phyloP scores from a whole-genome alignment of 1,140 invertebrate genomes.

The Ganaspis sp. region DNA sequence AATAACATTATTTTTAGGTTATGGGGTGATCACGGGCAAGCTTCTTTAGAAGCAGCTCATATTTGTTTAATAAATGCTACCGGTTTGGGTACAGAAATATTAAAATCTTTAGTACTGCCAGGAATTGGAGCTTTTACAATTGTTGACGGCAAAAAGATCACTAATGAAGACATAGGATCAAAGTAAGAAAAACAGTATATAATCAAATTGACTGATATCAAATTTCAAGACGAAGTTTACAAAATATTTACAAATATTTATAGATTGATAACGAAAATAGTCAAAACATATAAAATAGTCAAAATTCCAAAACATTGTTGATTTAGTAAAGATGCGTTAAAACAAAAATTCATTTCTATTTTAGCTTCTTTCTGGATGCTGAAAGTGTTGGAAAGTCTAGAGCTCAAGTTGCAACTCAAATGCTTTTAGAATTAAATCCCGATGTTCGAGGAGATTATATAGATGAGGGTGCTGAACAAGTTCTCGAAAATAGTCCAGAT shows the following conservation, averaged over 20 bases:
- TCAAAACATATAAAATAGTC: too few species aligned
- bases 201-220: not conserved
- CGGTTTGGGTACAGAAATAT: constrained; percentile 94
- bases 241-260: not conserved
- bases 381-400: constrained; percentile 88
- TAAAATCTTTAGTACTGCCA: constrained; percentile 95
- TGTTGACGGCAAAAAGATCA: constrained; percentile 91
- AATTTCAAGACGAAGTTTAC: not conserved
- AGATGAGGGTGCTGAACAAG: constrained; percentile 90
- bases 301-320: constrained; percentile 3
- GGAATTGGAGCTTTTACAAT: constrained; percentile 98
- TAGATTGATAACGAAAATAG: not conserved
- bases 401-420: constrained; percentile 88
- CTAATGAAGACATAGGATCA: constrained; percentile 93
- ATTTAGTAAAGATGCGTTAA: too few species aligned
- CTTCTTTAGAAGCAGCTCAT: constrained; percentile 89
- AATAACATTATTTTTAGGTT: constrained; percentile 79
- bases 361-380: constrained; percentile 91
- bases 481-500: constrained; percentile 89
- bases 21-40: constrained; percentile 98
- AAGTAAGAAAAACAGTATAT: constrained; percentile 83
- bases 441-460: constrained; percentile 95
- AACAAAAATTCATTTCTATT: constrained; percentile 58
- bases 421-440: constrained; percentile 93
- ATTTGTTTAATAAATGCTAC: constrained; percentile 97